Evolutionary conservation across 2,888 invertebrate species (phyloP).

Genomic region (Parnassius glacialis): DNA sequence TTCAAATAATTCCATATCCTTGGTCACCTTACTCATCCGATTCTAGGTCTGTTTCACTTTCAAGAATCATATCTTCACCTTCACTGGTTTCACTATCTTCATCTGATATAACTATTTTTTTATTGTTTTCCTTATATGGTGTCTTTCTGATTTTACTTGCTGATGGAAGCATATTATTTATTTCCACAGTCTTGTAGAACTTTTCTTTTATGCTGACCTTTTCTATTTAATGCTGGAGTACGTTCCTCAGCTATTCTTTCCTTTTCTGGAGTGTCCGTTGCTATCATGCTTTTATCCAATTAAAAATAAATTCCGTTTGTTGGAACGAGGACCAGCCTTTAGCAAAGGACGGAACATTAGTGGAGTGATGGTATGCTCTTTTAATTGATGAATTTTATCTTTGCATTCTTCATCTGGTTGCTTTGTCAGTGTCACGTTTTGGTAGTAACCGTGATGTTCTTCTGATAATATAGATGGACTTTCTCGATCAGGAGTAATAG

Average conservation of each 20-base stretch:
- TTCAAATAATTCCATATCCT: conserved; percentile 15
- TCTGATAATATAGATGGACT: no score
- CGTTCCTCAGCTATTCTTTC: conserved; percentile 12
- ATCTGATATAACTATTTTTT: no score
- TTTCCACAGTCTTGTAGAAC: conserved; percentile 1
- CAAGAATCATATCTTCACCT: conserved; percentile 14
- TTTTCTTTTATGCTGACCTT: conserved; percentile 8
- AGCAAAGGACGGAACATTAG: no score
- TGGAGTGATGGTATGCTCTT: no score
- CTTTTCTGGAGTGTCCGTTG: conserved; percentile 6
- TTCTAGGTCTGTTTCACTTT: conserved; percentile 16
- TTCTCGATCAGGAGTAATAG: no score
- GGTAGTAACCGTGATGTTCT: no score
- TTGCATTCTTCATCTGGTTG: no score
- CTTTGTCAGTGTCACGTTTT: no score
- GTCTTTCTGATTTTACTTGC: conserved; percentile 12
- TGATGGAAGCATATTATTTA: conserved; percentile 11
- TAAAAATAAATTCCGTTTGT: no score
- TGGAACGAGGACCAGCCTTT: no score
- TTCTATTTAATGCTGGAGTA: conserved; percentile 10
- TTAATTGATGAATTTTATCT: no score
- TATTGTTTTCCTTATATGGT: conserved; percentile 5
- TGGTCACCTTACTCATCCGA: conserved; percentile 16
- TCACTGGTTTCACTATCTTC: conserved; percentile 7
- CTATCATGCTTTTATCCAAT: conserved; percentile 8